Percentiles rank a stretch among this genome's conserved stretches.
Evolutionary conservation across 1,140 invertebrate species (phyloP).

Genomic region (Bombus superbus): DNA sequence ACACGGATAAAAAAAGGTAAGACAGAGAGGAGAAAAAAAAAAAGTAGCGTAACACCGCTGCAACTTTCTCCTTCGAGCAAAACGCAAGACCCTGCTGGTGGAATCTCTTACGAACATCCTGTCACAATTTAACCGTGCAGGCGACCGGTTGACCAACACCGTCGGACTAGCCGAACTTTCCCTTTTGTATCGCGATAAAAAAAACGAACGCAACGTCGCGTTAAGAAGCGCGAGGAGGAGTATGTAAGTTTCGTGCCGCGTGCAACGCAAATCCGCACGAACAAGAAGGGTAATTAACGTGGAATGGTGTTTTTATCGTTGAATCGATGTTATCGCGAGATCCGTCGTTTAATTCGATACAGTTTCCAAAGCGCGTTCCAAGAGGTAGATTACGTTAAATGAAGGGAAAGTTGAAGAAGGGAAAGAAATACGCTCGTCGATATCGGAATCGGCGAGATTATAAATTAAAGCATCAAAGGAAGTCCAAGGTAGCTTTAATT

Average conservation of each 20-base stretch:
- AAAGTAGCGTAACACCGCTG: background rate
- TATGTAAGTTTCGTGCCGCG: background rate
- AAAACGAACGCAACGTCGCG: background rate
- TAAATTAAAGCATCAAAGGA: background rate
- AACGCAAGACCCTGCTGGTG: background rate
- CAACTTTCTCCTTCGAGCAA: conserved; percentile 1
- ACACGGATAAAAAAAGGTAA: background rate
- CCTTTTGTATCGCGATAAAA: conserved; percentile 21
- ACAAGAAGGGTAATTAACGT: conserved; percentile 14
- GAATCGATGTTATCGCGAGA: background rate
- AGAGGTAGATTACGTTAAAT: background rate
- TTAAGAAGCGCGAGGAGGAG: background rate
- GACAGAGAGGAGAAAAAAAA: background rate
- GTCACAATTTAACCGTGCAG: conserved; percentile 8
- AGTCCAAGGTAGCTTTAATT: too few species aligned
- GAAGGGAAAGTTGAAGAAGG: background rate
- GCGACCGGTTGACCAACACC: background rate
- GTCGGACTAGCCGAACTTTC: conserved; percentile 6
- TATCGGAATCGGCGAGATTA: background rate
- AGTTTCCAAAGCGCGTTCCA: background rate
- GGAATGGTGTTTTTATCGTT: background rate
- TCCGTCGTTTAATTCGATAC: background rate
- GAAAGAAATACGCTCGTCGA: background rate
- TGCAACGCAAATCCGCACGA: background rate
- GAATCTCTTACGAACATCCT: conserved; percentile 9